phyloP scores from a whole-genome alignment of 2,113 vertebrate genomes.

The Plecturocebus donacophilus region DNA sequence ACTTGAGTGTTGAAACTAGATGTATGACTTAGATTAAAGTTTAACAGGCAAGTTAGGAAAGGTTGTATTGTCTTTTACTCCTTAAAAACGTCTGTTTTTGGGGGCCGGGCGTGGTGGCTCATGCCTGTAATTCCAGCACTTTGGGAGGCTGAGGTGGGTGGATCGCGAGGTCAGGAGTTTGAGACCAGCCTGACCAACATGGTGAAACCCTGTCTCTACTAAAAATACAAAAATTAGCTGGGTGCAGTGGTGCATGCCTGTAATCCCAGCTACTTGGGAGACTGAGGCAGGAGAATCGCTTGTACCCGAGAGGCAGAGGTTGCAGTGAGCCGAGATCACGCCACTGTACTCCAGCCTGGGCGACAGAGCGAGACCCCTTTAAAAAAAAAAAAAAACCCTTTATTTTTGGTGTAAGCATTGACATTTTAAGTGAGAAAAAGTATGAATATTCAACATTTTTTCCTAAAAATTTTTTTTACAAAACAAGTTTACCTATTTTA shows the following conservation, averaged over 20 bases:
- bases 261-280: not conserved
- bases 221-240: not conserved
- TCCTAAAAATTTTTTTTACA: not conserved
- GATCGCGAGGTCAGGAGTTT: not conserved
- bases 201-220: not conserved
- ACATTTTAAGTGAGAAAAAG: conserved; percentile 35
- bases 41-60: not conserved
- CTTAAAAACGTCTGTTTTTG: conserved; percentile 14
- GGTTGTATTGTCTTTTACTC: not conserved
- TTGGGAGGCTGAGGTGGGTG: not conserved
- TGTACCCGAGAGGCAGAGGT: not conserved
- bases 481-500: not conserved
- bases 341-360: not conserved
- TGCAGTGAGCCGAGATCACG: not conserved
- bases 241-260: not conserved
- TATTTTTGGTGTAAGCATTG: conserved; percentile 5
- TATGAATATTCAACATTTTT: not conserved
- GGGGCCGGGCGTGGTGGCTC: not conserved
- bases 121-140: not conserved
- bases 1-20: not conserved
- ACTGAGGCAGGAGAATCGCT: not conserved
- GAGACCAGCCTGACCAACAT: not conserved
- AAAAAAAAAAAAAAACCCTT: not conserved
- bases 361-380: not conserved
- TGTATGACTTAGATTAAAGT: not conserved